These are phyloP conservation scores for Solea senegalensis DNA, from an alignment of 2,113 vertebrate genomes.

Conservation along the genomic window DNA sequence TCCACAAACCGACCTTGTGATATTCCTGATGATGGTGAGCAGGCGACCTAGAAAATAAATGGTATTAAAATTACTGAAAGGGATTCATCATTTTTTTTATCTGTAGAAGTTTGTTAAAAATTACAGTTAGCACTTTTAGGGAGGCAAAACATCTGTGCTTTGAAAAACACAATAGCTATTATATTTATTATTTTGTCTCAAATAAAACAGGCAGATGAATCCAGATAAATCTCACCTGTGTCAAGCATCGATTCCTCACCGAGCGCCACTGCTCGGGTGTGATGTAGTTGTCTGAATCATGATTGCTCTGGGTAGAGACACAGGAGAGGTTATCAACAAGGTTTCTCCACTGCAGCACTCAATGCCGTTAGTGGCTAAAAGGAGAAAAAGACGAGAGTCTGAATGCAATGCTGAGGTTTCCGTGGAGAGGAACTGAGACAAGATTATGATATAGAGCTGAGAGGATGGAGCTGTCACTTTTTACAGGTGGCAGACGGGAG, in stretches of 20 bases:
- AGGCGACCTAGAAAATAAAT: slow-evolving; percentile 39
- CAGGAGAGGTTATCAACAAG: background rate
- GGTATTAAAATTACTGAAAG: background rate
- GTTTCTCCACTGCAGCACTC: slow-evolving; percentile 8
- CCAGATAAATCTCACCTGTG: slow-evolving; percentile 48
- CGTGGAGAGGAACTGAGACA: background rate
- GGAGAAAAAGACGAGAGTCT: background rate
- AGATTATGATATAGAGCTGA: background rate
- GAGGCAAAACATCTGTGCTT: background rate
- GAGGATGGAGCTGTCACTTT: slow-evolving; percentile 12
- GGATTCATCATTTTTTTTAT: too few relatives aligned
- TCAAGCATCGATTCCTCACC: slow-evolving; percentile 39
- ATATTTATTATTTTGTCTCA: background rate
- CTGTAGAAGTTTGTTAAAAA: too few relatives aligned
- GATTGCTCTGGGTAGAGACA: slow-evolving; percentile 52
- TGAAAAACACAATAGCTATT: background rate
- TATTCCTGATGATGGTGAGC: background rate
- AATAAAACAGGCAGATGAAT: background rate
- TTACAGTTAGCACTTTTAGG: background rate
- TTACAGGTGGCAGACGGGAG: slow-evolving; percentile 11
- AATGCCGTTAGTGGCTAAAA: background rate
- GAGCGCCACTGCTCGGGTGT: slow-evolving; percentile 71
- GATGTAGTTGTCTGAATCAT: slow-evolving; percentile 66
- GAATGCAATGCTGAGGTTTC: background rate
- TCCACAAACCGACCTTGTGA: slow-evolving; percentile 47